Percentiles rank a stretch among this genome's conserved stretches.
Evolutionary conservation across 2,113 vertebrate genomes (phyloP).

Genomic region (Meriones unguiculatus): DNA sequence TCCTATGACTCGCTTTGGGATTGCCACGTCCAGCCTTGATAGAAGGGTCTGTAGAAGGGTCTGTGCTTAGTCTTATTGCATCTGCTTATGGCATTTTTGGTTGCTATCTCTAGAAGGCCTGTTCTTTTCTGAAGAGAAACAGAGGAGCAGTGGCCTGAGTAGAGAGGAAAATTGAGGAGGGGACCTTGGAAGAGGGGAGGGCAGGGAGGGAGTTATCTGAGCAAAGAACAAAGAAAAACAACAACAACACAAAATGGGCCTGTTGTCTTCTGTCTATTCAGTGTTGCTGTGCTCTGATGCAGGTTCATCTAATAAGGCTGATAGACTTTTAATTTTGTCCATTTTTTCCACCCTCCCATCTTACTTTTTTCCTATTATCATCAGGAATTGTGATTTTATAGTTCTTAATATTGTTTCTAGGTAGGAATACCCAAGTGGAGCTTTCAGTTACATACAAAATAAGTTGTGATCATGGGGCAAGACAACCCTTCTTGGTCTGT

Average conservation of each 20-base stretch:
- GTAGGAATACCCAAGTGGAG: background rate
- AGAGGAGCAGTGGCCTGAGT: background rate
- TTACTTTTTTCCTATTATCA: background rate
- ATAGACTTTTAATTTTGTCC: background rate
- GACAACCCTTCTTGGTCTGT: accelerated
- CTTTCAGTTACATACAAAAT: background rate
- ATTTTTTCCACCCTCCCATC: no score
- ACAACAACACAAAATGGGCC: background rate
- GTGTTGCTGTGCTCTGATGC: accelerated
- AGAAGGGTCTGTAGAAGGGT: background rate
- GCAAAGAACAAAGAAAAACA: background rate
- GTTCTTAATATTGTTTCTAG: background rate
- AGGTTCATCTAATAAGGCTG: background rate
- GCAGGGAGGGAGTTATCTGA: background rate
- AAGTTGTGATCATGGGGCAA: accelerated
- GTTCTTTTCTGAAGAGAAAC: background rate
- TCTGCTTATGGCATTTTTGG: background rate
- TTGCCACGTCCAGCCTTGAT: background rate
- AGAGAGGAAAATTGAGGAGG: background rate
- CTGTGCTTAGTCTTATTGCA: background rate
- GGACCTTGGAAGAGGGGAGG: background rate
- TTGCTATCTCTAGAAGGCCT: background rate
- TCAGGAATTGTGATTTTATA: background rate
- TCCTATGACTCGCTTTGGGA: no score
- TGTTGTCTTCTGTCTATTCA: background rate